Evolutionary conservation across 2,888 invertebrate genomes (phyloP), one percentile per base, ranked within the genome.

Genomic region (Malthinus flaveolus): DNA sequence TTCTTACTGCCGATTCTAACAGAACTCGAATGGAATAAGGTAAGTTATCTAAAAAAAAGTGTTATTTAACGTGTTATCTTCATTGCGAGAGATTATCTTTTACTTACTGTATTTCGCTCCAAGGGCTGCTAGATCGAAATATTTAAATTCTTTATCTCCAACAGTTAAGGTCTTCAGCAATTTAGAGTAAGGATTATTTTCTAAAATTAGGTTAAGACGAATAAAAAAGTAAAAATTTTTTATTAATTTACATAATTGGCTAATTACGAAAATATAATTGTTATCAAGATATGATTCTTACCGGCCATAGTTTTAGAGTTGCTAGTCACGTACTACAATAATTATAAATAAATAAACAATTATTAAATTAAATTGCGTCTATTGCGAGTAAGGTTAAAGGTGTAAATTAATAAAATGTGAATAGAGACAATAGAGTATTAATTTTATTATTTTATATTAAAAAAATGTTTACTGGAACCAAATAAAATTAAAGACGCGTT

Each of bases 1-100:
- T 96, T 52, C 98, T 84, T 1, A 98, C 90, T 32, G 96, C 96
- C 0, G 97, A 95, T 81, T 99, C 99, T 73, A 99, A 80, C 0
- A 99, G 83, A 1, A 97, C 90, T 63, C 96, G 84, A 67, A 99
- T 90, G 6, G 95, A 95, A 81, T 86, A 97, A 0, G 98, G 99
- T 7, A 99, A 83, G 63, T 86, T 86, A 63, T 86, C 92, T 92
- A 76, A 1, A 78, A 77, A 4, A 1, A 3, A 23, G 11, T 6
- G 11, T 39, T 3, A 39, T 3, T 39, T 45, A 35, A 8, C 32
- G 7, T 15, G 1, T 31, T 8, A 8, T 10, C 42, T 34, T 6
- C 31, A 31, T n/a, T 53, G 10, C 39, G 56, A 34, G 15, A 33
- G 34, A 11, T 3, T 45, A 48, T 12, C 32, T 23, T 42, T 44